These are phyloP conservation scores for Latrodectus geometricus DNA, from an alignment of 1,140 invertebrate genomes.

Conservation along the genomic window DNA sequence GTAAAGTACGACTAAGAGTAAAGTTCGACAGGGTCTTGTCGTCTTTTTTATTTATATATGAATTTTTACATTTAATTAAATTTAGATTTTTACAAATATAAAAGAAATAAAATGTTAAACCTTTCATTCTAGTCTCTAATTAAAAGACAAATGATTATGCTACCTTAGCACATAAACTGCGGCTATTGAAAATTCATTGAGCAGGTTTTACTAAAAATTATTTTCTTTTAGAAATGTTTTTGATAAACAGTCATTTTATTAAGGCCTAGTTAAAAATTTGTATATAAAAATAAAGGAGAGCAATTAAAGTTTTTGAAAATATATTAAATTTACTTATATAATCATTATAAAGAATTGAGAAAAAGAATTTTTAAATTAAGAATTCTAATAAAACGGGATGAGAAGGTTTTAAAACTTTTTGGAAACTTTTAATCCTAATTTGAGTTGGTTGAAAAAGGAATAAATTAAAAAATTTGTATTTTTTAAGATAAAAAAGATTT, in stretches of 20 bases:
- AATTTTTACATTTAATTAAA: constrained; percentile 77
- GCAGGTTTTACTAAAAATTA: constrained; percentile 76
- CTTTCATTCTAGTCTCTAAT: constrained; percentile 77
- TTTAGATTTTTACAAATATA: constrained; percentile 68
- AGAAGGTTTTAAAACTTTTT: too few species aligned
- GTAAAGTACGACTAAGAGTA: constrained; percentile 70
- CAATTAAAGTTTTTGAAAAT: too few species aligned
- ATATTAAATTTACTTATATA: too few species aligned
- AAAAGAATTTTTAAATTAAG: too few species aligned
- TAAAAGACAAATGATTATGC: constrained; percentile 79
- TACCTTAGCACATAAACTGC: constrained; percentile 79
- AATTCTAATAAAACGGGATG: too few species aligned
- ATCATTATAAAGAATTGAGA: too few species aligned
- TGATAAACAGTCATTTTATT: constrained; percentile 78
- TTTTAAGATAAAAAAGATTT: too few species aligned
- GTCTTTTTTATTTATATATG: constrained; percentile 75
- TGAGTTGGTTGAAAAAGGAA: too few species aligned
- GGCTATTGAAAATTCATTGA: constrained; percentile 75
- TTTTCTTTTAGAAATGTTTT: constrained; percentile 78
- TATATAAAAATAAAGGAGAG: too few species aligned
- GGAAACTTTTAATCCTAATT: too few species aligned
- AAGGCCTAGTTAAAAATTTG: too few species aligned
- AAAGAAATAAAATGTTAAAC: constrained; percentile 73
- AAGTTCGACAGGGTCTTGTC: constrained; percentile 75
- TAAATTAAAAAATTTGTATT: too few species aligned